phyloP scores from a whole-genome alignment of 2,113 vertebrate genomes.

The Bujurquina vittata region DNA sequence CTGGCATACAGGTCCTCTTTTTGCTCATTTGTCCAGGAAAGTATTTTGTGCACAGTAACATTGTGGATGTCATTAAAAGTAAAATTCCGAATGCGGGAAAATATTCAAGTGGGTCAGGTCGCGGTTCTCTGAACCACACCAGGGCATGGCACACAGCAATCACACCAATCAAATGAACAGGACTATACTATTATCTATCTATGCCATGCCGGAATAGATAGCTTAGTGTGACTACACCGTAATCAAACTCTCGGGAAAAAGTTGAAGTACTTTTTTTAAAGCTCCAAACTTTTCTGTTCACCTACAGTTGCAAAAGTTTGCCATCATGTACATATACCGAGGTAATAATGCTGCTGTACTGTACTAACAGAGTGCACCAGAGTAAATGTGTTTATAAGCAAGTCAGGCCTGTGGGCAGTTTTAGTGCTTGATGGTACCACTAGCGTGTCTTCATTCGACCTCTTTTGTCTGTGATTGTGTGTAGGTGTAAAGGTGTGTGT shows the following conservation, averaged over 20 bases:
- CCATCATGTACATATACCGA: background rate
- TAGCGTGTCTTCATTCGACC: conserved; percentile 16
- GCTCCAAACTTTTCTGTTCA: background rate
- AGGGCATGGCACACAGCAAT: background rate
- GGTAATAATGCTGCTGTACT: background rate
- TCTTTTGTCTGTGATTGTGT: conserved; percentile 32
- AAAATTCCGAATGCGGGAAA: background rate
- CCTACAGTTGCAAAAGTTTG: conserved; percentile 1
- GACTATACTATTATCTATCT: background rate
- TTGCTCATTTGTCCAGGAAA: background rate
- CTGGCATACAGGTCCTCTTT: background rate
- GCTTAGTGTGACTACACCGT: background rate
- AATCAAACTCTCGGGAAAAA: background rate
- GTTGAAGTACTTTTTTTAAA: background rate
- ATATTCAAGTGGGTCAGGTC: background rate
- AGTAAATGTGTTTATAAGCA: conserved; percentile 12
- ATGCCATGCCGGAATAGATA: background rate
- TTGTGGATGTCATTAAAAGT: background rate
- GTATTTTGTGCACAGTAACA: background rate
- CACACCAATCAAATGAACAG: background rate
- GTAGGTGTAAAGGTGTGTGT: conserved; percentile 33
- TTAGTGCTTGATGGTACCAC: background rate
- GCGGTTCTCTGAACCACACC: background rate
- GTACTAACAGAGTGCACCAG: conserved; percentile 13
- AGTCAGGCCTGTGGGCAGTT: conserved; percentile 30